A percentile compares a stretch with the other conserved stretches of the same genome.
Evolutionary conservation across 2,888 invertebrate genomes (phyloP).

Genomic region (Pollenia labialis): DNA sequence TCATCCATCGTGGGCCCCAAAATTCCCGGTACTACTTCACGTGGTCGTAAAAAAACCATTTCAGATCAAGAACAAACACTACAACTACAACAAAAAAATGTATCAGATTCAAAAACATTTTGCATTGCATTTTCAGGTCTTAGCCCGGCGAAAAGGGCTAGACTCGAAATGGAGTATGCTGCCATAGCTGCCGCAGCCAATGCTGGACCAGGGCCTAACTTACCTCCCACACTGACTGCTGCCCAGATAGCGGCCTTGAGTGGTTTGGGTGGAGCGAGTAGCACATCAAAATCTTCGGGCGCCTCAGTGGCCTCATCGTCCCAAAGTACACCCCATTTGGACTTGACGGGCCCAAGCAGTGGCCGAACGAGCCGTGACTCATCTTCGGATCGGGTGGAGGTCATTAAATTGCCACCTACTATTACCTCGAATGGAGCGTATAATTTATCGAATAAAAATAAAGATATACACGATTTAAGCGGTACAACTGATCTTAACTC

Average conservation of each 20-base stretch:
- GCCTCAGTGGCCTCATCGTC: slow-evolving; percentile 56
- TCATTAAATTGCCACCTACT: slow-evolving; percentile 91
- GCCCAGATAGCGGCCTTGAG: slow-evolving; percentile 75
- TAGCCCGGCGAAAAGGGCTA: slow-evolving; percentile 84
- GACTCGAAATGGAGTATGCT: slow-evolving; percentile 84
- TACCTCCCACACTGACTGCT: slow-evolving; percentile 73
- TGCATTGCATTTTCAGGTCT: slow-evolving; percentile 85
- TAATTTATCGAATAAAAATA: slow-evolving; percentile 83
- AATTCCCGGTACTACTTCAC: slow-evolving; percentile 92
- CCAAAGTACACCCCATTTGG: slow-evolving; percentile 70
- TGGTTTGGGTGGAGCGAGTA: slow-evolving; percentile 70
- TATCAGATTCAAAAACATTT: slow-evolving; percentile 81
- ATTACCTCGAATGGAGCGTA: slow-evolving; percentile 86
- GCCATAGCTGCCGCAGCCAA: slow-evolving; percentile 83
- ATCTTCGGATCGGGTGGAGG: slow-evolving; percentile 89
- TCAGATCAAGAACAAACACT: slow-evolving; percentile 89
- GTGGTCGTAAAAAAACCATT: slow-evolving; percentile 94
- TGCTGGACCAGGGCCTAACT: slow-evolving; percentile 71
- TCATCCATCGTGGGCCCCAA: slow-evolving; percentile 94
- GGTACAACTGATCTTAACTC: slow-evolving; percentile 77
- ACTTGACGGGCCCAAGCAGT: slow-evolving; percentile 73
- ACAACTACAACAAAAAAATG: slow-evolving; percentile 80
- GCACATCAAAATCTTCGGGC: slow-evolving; percentile 64
- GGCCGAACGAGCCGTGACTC: slow-evolving; percentile 77
- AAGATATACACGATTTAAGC: slow-evolving; percentile 82